Evolutionary conservation across 2,888 invertebrate genomes (phyloP).

Genomic region (Alloplasta piceator): DNA sequence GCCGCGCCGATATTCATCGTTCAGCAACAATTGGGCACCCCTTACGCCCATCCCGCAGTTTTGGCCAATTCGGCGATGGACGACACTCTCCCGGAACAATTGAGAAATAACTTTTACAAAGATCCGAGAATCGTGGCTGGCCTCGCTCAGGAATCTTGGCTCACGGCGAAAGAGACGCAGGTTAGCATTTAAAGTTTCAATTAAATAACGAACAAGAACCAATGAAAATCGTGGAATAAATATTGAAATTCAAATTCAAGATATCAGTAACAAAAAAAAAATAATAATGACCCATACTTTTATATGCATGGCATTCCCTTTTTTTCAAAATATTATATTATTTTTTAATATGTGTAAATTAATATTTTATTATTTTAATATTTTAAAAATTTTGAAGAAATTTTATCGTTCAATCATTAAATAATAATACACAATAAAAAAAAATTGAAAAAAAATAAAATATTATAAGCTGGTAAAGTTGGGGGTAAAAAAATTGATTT

Average conservation of each 20-base stretch:
- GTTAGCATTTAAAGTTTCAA: conserved; percentile 66
- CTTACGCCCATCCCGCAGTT: conserved; percentile 88
- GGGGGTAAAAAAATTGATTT: no score
- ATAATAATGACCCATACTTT: no score
- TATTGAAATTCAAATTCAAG: no score
- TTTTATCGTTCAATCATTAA: no score
- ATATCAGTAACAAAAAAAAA: no score
- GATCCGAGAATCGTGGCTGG: conserved; percentile 90
- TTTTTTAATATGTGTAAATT: conserved; percentile 8
- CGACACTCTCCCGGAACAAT: conserved; percentile 88
- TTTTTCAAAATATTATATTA: conserved; percentile 12
- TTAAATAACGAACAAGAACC: no score
- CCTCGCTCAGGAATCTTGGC: conserved; percentile 92
- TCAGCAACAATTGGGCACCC: conserved; percentile 60
- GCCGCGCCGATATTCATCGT: conserved; percentile 76
- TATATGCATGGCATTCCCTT: not conserved
- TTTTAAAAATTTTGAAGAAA: no score
- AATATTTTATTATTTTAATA: not conserved
- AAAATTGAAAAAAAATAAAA: no score
- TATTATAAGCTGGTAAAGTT: no score
- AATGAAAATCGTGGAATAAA: no score
- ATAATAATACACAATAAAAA: no score
- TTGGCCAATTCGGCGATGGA: conserved; percentile 89
- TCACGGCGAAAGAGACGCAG: conserved; percentile 90
- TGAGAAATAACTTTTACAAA: conserved; percentile 90